phyloP scores from a whole-genome alignment of 2,797 vertebrate genomes.

The Coccyzus lansbergi region DNA sequence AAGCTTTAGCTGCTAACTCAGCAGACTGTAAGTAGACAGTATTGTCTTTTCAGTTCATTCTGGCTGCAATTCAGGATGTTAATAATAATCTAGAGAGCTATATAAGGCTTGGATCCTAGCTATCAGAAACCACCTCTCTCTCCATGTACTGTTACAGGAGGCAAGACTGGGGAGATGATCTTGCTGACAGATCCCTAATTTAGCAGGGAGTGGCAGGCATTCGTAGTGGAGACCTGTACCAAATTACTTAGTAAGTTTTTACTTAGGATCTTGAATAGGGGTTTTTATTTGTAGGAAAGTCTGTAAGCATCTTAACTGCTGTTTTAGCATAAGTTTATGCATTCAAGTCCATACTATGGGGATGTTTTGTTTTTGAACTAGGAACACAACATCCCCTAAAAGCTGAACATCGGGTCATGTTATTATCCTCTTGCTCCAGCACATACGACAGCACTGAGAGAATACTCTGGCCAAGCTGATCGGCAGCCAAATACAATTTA shows the following conservation, averaged over 20 bases:
- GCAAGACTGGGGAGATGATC: background rate
- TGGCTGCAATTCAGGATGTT: slow-evolving; percentile 54
- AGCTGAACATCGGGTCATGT: background rate
- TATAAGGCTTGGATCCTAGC: background rate
- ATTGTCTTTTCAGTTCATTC: slow-evolving; percentile 16
- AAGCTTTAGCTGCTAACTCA: slow-evolving; percentile 53
- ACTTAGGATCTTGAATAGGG: background rate
- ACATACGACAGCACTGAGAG: background rate
- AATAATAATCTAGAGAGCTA: slow-evolving; percentile 32
- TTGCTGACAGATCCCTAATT: slow-evolving; percentile 4
- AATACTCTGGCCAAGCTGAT: background rate
- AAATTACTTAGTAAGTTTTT: background rate
- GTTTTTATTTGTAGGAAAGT: slow-evolving; percentile 6
- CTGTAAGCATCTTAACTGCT: background rate
- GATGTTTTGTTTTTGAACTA: background rate
- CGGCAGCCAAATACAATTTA: slow-evolving; percentile 50
- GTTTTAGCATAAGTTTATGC: background rate
- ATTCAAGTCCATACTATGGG: background rate
- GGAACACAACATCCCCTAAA: slow-evolving; percentile 9
- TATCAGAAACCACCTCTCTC: background rate
- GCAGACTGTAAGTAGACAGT: slow-evolving; percentile 50
- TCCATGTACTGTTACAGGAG: background rate
- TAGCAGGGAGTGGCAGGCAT: background rate
- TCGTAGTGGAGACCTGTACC: fast-evolving
- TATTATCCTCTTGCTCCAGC: background rate